Conservation (phyloP, 2,888 invertebrate genomes). For the Troilus luridus region DNA sequence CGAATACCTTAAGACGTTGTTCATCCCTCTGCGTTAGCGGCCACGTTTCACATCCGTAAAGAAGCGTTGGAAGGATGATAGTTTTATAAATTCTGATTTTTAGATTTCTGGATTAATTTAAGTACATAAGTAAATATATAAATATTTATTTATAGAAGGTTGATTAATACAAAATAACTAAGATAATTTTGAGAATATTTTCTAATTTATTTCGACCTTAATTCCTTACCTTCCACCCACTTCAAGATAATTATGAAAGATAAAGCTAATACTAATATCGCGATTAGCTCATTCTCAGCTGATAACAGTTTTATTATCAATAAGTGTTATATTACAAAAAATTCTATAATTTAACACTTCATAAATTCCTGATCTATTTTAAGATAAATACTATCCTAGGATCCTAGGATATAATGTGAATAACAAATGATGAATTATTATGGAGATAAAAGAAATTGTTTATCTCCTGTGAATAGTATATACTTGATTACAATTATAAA, state of each 20-base stretch:
- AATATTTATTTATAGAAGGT: no score
- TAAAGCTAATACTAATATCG: not conserved
- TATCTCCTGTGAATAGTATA: no score
- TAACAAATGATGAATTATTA: not conserved
- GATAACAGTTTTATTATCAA: not conserved
- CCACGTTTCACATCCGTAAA: no score
- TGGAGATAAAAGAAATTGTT: not conserved
- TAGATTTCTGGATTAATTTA: no score
- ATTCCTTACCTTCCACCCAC: not conserved
- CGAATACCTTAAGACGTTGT: no score
- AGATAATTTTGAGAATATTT: not conserved
- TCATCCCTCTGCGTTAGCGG: no score
- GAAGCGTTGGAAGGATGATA: no score
- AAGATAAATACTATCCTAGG: not conserved
- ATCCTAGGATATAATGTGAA: not conserved
- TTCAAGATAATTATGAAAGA: not conserved
- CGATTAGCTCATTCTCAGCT: not conserved
- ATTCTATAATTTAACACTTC: not conserved
- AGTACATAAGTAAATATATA: no score
- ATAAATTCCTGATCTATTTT: not conserved
- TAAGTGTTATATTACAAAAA: not conserved
- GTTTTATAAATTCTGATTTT: no score
- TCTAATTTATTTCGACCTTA: not conserved
- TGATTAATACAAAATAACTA: not conserved
- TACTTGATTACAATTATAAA: no score